These are phyloP conservation scores for Trissonchulus latispiculum DNA, from an alignment of 2,888 invertebrate species.

Conservation along the genomic window DNA sequence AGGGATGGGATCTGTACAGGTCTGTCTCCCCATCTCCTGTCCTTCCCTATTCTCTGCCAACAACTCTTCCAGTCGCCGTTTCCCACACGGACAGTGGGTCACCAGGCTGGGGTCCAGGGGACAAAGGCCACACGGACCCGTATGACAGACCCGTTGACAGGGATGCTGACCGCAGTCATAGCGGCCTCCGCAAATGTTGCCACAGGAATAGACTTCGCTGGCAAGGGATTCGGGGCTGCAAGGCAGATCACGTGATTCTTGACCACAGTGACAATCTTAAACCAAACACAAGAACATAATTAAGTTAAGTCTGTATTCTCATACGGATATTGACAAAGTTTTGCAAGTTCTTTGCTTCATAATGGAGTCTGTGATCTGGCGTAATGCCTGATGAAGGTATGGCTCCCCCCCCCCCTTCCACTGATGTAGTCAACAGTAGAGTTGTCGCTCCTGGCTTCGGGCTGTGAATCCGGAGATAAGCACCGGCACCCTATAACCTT, in stretches of 20 bases:
- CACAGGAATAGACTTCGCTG: slow-evolving; percentile 49
- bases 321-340: no score
- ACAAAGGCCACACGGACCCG: slow-evolving; percentile 59
- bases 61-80: slow-evolving; percentile 50
- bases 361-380: no score
- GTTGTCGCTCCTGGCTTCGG: no score
- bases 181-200: slow-evolving; percentile 32
- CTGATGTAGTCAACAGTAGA: no score
- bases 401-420: no score
- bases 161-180: slow-evolving; percentile 54
- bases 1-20: slow-evolving; percentile 70
- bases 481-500: no score
- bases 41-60: no score
- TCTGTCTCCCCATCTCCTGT: slow-evolving; percentile 52
- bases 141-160: slow-evolving; percentile 60
- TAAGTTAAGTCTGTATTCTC: no score
- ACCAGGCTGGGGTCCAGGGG: slow-evolving; percentile 54
- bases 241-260: slow-evolving; percentile 53
- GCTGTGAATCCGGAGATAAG: no score
- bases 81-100: slow-evolving; percentile 65
- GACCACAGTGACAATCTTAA: slow-evolving; percentile 62
- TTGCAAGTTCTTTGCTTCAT: no score
- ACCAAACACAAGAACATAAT: no score
- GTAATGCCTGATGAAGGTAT: no score
- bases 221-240: slow-evolving; percentile 55